A percentile compares a stretch with the other conserved stretches of the same genome.
These are phyloP conservation scores for Pangasius larnaudii DNA, from an alignment of 2,797 vertebrate genomes.

Conservation along the genomic window DNA sequence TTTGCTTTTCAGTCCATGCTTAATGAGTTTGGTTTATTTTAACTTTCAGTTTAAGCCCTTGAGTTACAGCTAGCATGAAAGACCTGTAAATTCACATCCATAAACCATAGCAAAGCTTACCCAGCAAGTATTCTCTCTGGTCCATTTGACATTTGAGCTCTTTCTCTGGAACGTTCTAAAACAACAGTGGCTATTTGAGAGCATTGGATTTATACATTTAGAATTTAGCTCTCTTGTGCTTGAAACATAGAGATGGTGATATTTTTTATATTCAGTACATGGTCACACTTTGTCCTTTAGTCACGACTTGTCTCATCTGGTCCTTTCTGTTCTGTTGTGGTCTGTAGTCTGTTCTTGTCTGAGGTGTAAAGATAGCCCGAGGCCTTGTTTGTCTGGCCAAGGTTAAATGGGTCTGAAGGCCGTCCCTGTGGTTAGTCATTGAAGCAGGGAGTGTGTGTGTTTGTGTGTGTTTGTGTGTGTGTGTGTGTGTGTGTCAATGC, in stretches of 20 bases:
- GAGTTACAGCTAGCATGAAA: not conserved
- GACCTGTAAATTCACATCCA: not conserved
- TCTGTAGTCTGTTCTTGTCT: conserved; percentile 1
- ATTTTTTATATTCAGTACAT: not conserved
- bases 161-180: not conserved
- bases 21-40: not conserved
- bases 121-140: not conserved
- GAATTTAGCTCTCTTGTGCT: too few species aligned
- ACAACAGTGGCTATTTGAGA: not conserved
- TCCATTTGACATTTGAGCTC: conserved; percentile 5
- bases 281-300: not conserved
- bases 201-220: not conserved
- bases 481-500: not conserved
- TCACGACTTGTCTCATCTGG: not conserved
- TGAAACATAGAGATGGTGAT: not conserved
- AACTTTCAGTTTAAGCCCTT: not conserved
- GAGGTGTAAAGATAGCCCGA: conserved; percentile 28
- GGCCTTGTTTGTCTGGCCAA: conserved; percentile 30
- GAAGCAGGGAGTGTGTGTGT: not conserved
- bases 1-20: not conserved
- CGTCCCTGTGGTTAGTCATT: conserved; percentile 22
- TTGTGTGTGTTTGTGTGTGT: not conserved
- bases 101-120: conserved; percentile 1
- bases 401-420: conserved; percentile 41
- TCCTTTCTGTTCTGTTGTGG: not conserved